phyloP scores from a whole-genome alignment of 2,888 invertebrate species.

The Pseudeuparius sepicola region DNA sequence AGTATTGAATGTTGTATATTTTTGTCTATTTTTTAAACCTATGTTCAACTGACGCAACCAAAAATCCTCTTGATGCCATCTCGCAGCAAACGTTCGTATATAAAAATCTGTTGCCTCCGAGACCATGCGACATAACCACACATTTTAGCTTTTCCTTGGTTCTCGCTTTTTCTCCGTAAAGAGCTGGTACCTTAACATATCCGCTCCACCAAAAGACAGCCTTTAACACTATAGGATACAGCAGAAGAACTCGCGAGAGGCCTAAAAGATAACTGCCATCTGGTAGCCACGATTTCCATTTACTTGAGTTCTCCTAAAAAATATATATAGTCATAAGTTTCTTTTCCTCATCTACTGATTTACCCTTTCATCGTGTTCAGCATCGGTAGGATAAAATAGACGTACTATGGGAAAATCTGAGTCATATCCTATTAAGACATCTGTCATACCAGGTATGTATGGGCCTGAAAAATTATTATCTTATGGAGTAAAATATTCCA shows the following conservation, averaged over 20 bases:
- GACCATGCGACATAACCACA: slow-evolving; percentile 55
- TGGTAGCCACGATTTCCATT: slow-evolving; percentile 48
- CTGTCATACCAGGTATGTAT: slow-evolving; percentile 46
- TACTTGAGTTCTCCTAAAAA: slow-evolving; percentile 38
- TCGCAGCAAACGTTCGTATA: slow-evolving; percentile 51
- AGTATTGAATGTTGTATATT: slow-evolving; percentile 16
- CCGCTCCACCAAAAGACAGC: slow-evolving; percentile 34
- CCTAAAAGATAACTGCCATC: slow-evolving; percentile 46
- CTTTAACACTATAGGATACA: slow-evolving; percentile 34
- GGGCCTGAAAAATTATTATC: slow-evolving; percentile 37
- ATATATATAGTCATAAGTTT: slow-evolving; percentile 16
- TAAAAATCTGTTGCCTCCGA: slow-evolving; percentile 51
- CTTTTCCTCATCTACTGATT: too few relatives aligned
- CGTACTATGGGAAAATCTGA: slow-evolving; percentile 45
- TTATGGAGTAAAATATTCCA: neutral
- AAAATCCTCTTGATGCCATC: slow-evolving; percentile 53
- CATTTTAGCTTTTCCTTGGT: slow-evolving; percentile 41
- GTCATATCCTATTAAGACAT: slow-evolving; percentile 46
- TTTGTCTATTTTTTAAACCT: slow-evolving; percentile 37
- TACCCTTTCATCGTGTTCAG: slow-evolving; percentile 34
- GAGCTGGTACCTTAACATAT: slow-evolving; percentile 42
- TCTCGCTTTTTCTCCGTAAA: slow-evolving; percentile 41
- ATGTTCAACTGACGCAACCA: slow-evolving; percentile 57
- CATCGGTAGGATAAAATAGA: slow-evolving; percentile 48
- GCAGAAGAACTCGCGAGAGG: slow-evolving; percentile 38